phyloP scores from a whole-genome alignment of 2,797 vertebrate species.

The Psittacula derbiana region DNA sequence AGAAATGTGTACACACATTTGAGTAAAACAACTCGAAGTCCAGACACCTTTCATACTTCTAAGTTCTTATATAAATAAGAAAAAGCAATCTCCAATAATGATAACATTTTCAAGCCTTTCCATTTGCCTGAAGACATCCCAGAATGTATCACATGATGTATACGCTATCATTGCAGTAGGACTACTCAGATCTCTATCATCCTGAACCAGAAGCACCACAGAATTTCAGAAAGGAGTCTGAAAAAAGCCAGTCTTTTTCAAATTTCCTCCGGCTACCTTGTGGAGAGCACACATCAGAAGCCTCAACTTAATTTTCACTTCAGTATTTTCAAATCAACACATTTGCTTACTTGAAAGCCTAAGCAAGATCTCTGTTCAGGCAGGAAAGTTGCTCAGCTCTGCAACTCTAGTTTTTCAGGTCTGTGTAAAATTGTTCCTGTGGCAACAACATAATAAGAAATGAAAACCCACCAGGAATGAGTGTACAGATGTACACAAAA shows the following conservation, averaged over 20 bases:
- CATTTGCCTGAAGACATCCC: not conserved
- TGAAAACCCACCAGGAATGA: not conserved
- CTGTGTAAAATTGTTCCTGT: not conserved
- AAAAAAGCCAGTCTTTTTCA: not conserved
- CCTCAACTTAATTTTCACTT: not conserved
- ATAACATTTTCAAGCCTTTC: conserved; percentile 15
- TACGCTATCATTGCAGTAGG: not conserved
- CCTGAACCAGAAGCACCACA: not conserved
- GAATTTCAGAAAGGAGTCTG: not conserved
- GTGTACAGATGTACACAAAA: not conserved
- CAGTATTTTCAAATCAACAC: not conserved
- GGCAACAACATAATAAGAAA: not conserved
- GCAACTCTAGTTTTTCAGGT: not conserved
- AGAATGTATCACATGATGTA: not conserved
- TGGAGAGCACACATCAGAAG: not conserved
- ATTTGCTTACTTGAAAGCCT: not conserved
- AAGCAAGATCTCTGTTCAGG: not conserved
- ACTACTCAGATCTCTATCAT: not conserved
- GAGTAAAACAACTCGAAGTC: not conserved
- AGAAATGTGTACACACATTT: conserved; percentile 18
- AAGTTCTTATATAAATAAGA: conserved; percentile 10
- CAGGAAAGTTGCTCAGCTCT: not conserved
- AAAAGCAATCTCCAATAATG: not conserved
- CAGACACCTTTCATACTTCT: not conserved
- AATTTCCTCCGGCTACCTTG: not conserved